phyloP scores from a whole-genome alignment of 2,888 invertebrate genomes.

The Drosophila ezoana region DNA sequence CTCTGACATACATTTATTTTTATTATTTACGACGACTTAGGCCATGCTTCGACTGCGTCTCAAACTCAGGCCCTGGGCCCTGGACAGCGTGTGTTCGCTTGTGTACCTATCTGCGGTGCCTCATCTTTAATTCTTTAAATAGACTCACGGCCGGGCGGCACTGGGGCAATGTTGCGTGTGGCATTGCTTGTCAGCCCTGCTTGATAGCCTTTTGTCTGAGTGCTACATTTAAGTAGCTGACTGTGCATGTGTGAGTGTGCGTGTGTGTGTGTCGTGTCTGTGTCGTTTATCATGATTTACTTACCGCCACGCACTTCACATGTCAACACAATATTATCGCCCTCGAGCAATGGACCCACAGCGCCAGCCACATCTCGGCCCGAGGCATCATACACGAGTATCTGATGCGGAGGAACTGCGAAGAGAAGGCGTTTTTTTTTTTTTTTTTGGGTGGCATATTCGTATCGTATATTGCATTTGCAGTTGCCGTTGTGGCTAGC shows the following conservation, averaged over 20 bases:
- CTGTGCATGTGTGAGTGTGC: constrained; percentile 21
- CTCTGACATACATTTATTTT: constrained; percentile 81
- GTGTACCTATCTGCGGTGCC: constrained; percentile 60
- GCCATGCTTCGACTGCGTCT: constrained; percentile 33
- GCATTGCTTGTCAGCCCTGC: constrained; percentile 61
- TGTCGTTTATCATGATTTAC: constrained; percentile 83
- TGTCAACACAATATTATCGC: constrained; percentile 91
- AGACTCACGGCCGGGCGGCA: constrained; percentile 57
- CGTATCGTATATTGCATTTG: constrained; percentile 46
- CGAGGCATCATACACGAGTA: constrained; percentile 93
- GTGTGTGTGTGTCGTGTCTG: constrained; percentile 56
- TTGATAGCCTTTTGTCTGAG: constrained; percentile 80
- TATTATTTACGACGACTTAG: constrained; percentile 81
- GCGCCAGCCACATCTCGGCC: constrained; percentile 92
- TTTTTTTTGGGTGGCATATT: too few species aligned
- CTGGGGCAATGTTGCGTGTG: constrained; percentile 53
- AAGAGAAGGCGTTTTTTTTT: background rate
- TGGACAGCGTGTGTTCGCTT: constrained; percentile 38
- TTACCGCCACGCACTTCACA: constrained; percentile 96
- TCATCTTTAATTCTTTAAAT: constrained; percentile 81
- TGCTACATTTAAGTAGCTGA: constrained; percentile 78
- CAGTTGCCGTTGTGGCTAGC: constrained; percentile 78
- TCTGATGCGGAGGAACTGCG: constrained; percentile 94
- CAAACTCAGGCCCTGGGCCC: constrained; percentile 1
- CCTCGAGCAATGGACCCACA: constrained; percentile 93